Base-by-base conservation (phyloP, 1,140 invertebrate genomes). In the Drosophila tsacasi region DNA sequence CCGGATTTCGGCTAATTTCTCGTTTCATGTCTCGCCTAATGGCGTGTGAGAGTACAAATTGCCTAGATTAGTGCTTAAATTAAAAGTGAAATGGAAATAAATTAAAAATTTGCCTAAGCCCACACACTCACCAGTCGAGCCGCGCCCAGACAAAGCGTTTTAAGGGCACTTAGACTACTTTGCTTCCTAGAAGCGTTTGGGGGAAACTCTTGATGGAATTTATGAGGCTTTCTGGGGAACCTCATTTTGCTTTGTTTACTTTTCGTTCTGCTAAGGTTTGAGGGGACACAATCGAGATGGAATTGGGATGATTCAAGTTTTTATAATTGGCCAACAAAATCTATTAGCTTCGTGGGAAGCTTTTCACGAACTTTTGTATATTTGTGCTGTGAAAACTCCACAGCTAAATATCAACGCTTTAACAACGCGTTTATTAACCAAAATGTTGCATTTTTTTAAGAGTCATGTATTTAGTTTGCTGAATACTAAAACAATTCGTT, bases 21-120 rank as follows among this genome's bases (percentile, higher is more conserved):
- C 69, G 54, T 73, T 73, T 73, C 61, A 67, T 63, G 75, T 74
- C 61, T 67, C 86, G 79, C 72, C 68, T 90, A 90, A 90, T 90
- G 85, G 85, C 71, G 85, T 85, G 82, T 90, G 84, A 82, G 85
- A 80, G 85, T 79, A 90, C 85, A 90, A 90, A 90, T 90, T 90
- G 85, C 86, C 86, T 90, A 90, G 86, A 89, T 90, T 90, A 91
- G 85, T 90, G 85, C 85, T 76, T 73, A 85, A 90, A 90, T 90
- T 90, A 90, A 90, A 90, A 90, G 79, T 90, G 65, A 90, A 90
- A 90, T 90, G 84, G 76, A 90, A 90, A 90, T 90, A 90, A 90
- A 90, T 90, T 90, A 90, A 90, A 90, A 85, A 89, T 84, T 89
- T 89, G 47, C 81, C 64, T 66, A 71, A 47, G 66, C 66, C 65